Conservation (phyloP, 2,888 invertebrate genomes). For the Cotesia congregata region DNA sequence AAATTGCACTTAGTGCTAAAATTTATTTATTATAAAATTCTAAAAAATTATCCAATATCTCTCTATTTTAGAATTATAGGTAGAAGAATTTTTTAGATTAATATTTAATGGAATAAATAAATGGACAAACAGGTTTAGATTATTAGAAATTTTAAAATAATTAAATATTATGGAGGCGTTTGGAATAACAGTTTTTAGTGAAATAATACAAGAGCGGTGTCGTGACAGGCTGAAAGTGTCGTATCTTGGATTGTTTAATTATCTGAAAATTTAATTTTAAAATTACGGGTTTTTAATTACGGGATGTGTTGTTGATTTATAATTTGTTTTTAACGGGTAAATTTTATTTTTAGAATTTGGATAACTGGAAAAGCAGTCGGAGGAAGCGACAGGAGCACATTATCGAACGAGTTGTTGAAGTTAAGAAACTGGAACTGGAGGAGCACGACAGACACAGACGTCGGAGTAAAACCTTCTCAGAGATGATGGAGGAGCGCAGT, state of each 20-base stretch:
- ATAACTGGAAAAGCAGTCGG: constrained; percentile 93
- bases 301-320: neutral
- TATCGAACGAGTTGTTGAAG: constrained; percentile 90
- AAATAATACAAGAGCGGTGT: neutral
- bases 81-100: too few species aligned
- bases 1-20: too few species aligned
- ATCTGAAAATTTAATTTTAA: constrained; percentile 6
- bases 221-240: neutral
- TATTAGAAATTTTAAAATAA: too few species aligned
- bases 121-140: too few species aligned
- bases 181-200: neutral
- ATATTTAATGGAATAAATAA: too few species aligned
- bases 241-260: neutral
- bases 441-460: constrained; percentile 80
- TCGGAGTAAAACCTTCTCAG: constrained; percentile 93
- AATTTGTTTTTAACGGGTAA: constrained; percentile 3
- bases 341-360: constrained; percentile 79
- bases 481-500: constrained; percentile 91
- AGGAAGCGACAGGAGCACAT: constrained; percentile 93
- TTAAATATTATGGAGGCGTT: too few species aligned
- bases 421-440: constrained; percentile 87
- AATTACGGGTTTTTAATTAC: neutral
- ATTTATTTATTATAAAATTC: too few species aligned
- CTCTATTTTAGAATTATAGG: too few species aligned
- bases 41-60: too few species aligned